phyloP scores from a whole-genome alignment of 1,140 invertebrate species.

The Marisa cornuarietis region DNA sequence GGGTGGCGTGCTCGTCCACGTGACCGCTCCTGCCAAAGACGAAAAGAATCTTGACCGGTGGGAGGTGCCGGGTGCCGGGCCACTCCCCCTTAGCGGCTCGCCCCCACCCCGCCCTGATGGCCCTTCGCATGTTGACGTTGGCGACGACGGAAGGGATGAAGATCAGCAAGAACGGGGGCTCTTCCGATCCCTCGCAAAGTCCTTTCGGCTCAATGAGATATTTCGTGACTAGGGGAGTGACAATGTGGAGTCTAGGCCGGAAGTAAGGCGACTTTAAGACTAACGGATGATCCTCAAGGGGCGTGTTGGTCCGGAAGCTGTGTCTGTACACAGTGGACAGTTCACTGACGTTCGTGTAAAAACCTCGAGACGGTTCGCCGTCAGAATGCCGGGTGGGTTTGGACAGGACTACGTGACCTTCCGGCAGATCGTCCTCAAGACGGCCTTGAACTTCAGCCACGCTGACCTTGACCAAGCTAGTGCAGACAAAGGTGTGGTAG shows the following conservation, averaged over 20 bases:
- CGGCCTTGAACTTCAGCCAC: neutral
- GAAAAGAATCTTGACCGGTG: constrained; percentile 17
- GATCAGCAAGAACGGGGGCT: constrained; percentile 15
- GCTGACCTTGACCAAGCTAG: constrained; percentile 5
- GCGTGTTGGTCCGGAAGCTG: constrained; percentile 9
- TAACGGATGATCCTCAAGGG: neutral
- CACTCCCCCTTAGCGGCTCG: constrained; percentile 32
- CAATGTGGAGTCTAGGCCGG: neutral
- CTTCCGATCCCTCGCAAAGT: constrained; percentile 6
- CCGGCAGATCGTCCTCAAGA: too few relatives aligned
- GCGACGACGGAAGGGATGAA: constrained; percentile 20
- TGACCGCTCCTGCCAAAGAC: constrained; percentile 7
- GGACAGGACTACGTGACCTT: too few relatives aligned
- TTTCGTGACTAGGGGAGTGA: neutral
- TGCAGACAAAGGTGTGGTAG: constrained; percentile 3
- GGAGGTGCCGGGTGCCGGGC: constrained; percentile 21
- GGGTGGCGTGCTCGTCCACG: neutral
- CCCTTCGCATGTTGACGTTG: constrained; percentile 8
- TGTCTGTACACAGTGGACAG: neutral
- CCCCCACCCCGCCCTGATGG: constrained; percentile 39
- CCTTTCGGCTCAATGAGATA: constrained; percentile 3
- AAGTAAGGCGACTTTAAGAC: neutral
- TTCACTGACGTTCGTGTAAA: too few relatives aligned
- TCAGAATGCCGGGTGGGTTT: too few relatives aligned
- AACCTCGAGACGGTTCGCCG: too few relatives aligned